Evolutionary conservation across 2,888 invertebrate genomes (phyloP).

Genomic region (Petrophora chlorosata): DNA sequence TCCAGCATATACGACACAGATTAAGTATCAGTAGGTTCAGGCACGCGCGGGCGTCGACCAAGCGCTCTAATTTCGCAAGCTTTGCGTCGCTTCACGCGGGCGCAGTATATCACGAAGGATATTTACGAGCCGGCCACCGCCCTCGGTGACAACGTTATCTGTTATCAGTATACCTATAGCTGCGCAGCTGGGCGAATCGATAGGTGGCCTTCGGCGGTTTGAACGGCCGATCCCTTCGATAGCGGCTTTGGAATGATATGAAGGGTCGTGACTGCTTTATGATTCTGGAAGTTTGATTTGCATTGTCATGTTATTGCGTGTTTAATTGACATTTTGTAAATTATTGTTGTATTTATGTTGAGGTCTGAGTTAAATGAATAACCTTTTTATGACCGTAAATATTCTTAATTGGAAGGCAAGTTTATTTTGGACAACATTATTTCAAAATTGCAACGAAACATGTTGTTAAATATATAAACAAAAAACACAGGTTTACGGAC

Average conservation of each 20-base stretch:
- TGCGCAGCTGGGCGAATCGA: conserved; percentile 57
- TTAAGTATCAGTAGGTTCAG: conserved; percentile 16
- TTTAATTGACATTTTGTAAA: conserved; percentile 4
- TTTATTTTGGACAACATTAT: no score
- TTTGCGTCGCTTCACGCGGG: conserved; percentile 19
- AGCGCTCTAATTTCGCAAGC: conserved; percentile 79
- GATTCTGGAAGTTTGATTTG: conserved; percentile 21
- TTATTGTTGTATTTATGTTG: no score
- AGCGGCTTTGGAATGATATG: conserved; percentile 25
- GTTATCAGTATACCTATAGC: conserved; percentile 80
- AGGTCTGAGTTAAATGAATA: no score
- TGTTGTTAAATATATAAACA: no score
- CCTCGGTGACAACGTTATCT: conserved; percentile 77
- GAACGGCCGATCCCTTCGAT: conserved; percentile 34
- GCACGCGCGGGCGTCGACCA: conserved; percentile 56
- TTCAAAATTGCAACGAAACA: no score
- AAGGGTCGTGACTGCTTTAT: conserved; percentile 32
- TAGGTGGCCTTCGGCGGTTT: conserved; percentile 54
- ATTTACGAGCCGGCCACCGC: conserved; percentile 73
- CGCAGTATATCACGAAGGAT: conserved; percentile 54
- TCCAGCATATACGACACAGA: no score
- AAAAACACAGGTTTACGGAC: no score
- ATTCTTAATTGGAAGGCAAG: no score
- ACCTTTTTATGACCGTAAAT: no score
- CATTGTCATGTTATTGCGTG: conserved; percentile 20